Conservation (phyloP, 2,797 vertebrate genomes). For the Pangasius krempfi region DNA sequence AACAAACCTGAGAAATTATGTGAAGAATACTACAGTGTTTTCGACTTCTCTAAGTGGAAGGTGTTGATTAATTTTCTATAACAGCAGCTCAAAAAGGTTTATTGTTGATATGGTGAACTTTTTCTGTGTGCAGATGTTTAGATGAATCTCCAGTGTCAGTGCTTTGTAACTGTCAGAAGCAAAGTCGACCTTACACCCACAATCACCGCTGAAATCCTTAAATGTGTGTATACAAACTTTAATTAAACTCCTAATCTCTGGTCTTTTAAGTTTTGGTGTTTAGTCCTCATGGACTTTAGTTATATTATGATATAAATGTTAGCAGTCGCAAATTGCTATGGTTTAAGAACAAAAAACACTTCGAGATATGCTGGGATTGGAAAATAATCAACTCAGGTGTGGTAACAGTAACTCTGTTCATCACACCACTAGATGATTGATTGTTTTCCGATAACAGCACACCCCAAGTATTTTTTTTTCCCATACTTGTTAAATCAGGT, state of each 20-base stretch:
- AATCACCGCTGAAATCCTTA: not conserved
- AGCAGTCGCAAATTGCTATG: not conserved
- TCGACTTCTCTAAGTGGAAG: not conserved
- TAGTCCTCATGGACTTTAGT: not conserved
- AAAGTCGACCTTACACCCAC: not conserved
- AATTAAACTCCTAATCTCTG: not conserved
- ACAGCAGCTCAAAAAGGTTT: not conserved
- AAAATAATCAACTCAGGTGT: not conserved
- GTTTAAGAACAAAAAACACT: not conserved
- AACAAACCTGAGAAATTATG: no score
- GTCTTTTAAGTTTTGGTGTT: not conserved
- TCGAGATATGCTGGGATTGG: not conserved
- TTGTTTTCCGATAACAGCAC: no score
- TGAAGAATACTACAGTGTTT: not conserved
- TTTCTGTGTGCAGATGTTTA: not conserved
- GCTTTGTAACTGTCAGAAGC: not conserved
- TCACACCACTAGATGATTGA: no score
- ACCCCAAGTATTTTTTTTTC: no score
- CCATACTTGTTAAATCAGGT: no score
- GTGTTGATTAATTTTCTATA: not conserved
- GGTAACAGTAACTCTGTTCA: not conserved
- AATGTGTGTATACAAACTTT: not conserved
- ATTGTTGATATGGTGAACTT: not conserved
- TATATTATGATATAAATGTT: not conserved
- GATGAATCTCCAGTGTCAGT: not conserved